A percentile compares a stretch with the other conserved stretches of the same genome.
Evolutionary conservation across 2,113 vertebrate species (phyloP).

Genomic region (Bubo scandiacus): DNA sequence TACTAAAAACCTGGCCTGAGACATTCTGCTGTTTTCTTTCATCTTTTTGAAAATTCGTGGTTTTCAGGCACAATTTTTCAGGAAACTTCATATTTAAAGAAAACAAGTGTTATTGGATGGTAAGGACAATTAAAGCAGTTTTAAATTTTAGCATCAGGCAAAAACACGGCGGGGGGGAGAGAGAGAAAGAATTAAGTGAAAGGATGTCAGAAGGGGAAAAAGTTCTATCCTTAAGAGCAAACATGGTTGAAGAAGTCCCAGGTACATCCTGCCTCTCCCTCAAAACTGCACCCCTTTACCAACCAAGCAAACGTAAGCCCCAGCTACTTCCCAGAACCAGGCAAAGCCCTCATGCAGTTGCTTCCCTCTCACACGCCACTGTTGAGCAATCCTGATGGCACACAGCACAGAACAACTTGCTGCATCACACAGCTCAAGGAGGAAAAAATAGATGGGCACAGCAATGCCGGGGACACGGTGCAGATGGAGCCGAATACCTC

Average conservation of each 20-base stretch:
- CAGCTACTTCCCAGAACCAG: not conserved
- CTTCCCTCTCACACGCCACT: not conserved
- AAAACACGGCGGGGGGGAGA: not conserved
- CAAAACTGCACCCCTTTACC: not conserved
- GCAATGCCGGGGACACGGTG: not conserved
- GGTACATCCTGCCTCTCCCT: not conserved
- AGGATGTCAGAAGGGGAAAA: not conserved
- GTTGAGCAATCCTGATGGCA: slow-evolving; percentile 17
- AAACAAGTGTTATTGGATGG: not conserved
- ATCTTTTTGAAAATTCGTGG: not conserved
- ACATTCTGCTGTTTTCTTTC: not conserved
- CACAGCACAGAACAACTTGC: not conserved
- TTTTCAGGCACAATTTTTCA: not conserved
- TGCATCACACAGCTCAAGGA: not conserved
- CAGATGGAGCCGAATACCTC: not conserved
- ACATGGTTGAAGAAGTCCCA: not conserved
- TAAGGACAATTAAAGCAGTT: not conserved
- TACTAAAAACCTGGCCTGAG: not conserved
- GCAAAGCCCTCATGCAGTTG: not conserved
- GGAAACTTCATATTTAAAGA: not conserved
- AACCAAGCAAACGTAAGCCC: not conserved
- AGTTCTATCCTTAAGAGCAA: not conserved
- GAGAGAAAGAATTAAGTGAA: not conserved
- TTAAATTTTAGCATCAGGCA: not conserved
- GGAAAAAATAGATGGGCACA: not conserved